These are phyloP conservation scores for Pseudonaja textilis DNA, from an alignment of 2,113 vertebrate species.

Conservation along the genomic window DNA sequence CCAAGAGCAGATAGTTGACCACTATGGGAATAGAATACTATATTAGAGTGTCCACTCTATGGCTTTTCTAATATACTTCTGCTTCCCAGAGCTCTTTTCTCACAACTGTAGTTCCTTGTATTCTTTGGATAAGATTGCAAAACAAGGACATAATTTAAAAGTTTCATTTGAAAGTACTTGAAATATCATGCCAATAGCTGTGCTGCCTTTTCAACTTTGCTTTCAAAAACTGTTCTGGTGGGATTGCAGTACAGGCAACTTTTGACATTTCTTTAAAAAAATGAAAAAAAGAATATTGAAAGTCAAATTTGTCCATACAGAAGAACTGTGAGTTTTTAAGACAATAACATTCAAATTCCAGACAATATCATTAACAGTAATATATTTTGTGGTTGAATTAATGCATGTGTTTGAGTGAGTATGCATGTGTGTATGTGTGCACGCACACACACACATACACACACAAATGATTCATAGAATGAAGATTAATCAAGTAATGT, in stretches of 20 bases:
- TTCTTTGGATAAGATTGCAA: not conserved
- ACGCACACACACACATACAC: not conserved
- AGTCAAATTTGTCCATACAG: not conserved
- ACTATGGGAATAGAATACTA: not conserved
- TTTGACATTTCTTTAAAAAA: not conserved
- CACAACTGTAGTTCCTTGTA: not conserved
- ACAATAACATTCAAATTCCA: not conserved
- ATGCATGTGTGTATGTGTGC: no score
- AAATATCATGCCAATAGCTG: not conserved
- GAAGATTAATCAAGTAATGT: not conserved
- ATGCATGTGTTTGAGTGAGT: not conserved
- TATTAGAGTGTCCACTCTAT: not conserved
- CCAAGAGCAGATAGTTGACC: not conserved
- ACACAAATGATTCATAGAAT: not conserved
- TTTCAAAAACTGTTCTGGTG: not conserved
- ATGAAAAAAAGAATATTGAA: not conserved
- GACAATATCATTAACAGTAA: not conserved
- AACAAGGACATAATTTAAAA: not conserved
- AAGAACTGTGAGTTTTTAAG: not conserved
- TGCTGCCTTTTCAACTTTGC: not conserved
- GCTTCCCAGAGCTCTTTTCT: not conserved
- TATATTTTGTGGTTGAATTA: not conserved
- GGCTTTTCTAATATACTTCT: not conserved
- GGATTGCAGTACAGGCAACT: not conserved
- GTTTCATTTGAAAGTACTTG: not conserved